phyloP scores from a whole-genome alignment of 2,888 invertebrate genomes.

The Colletes collaris region DNA sequence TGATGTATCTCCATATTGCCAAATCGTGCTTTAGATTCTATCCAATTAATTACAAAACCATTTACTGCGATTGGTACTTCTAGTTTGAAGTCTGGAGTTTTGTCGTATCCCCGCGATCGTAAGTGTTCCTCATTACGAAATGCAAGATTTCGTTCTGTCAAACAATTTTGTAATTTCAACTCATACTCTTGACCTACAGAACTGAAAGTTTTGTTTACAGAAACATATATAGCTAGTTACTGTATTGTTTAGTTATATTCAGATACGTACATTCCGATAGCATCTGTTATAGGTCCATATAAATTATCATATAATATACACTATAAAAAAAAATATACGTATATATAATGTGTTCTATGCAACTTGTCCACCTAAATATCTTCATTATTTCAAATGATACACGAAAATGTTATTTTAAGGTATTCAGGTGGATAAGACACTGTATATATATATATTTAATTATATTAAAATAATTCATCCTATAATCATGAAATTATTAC shows the following conservation, averaged over 20 bases:
- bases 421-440: too few species aligned
- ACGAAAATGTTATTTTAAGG: too few species aligned
- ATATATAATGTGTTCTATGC: conserved; percentile 90
- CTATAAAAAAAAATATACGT: conserved; percentile 85
- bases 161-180: conserved; percentile 87
- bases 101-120: conserved; percentile 93
- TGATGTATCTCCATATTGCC: conserved; percentile 93
- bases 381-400: too few species aligned
- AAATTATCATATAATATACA: conserved; percentile 92
- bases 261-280: conserved; percentile 88
- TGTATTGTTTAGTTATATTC: not conserved
- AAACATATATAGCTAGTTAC: conserved; percentile 7
- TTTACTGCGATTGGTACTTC: conserved; percentile 94
- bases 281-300: conserved; percentile 92
- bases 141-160: conserved; percentile 85
- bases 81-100: conserved; percentile 96
- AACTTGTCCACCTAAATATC: conserved; percentile 15
- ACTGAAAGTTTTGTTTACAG: conserved; percentile 81
- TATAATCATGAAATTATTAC: conserved; percentile 83
- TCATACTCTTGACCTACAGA: conserved; percentile 95
- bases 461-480: conserved; percentile 73
- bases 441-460: conserved; percentile 27
- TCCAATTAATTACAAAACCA: conserved; percentile 95
- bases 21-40: conserved; percentile 98
- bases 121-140: conserved; percentile 92